Base-by-base conservation (phyloP, 2,113 vertebrate species). In the Globicephala melas region DNA sequence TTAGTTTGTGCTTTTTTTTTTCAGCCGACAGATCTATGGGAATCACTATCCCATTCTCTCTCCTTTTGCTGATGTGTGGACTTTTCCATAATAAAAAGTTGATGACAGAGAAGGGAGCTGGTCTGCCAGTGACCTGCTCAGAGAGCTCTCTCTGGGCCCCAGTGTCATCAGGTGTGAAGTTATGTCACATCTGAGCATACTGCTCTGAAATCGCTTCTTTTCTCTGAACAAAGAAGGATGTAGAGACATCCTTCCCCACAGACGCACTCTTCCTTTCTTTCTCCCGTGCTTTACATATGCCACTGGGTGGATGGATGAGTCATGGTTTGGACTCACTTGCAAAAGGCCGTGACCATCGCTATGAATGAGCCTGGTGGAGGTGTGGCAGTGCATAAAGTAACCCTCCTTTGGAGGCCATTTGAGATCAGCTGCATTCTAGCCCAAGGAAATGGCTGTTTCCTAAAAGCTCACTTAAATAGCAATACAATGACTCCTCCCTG, bases 271-370 rank as follows among this genome's bases (percentile, higher is more conserved):
- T 31, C 25, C 76, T 58, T 13, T 8, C 33, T 13, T 38, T 28
- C 41, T 58, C n/a, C 23, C 20, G 2, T 4, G 8, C 15, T 1
- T 12, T 1, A 25, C 2, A 4, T 7, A 18, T 0, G 36, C 68
- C 25, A 0, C 31, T 1, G 25, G 53, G 86, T 33, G 86, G 15
- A 3, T 2, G 6, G 38, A 38, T 6, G 1, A 50, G 20, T 20
- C 44, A 23, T 0, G 2, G 31, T 28, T 2, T 31, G 20, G 38
- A 26, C 33, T 2, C 38, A 71, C 9, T 33, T 13, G 74, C 47
- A 15, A 33, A 60, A 50, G 26, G 65, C 60, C 28, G 55, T 73
- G 74, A n/a, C 79, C 71, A 2, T 7, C 23, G 8, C 20, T 31
- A 41, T 58, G 47, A 70, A 76, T 0, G 67, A 47, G 68, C 55